Base-by-base conservation (phyloP, 2,888 invertebrate genomes). In the Pyrrhia umbra region DNA sequence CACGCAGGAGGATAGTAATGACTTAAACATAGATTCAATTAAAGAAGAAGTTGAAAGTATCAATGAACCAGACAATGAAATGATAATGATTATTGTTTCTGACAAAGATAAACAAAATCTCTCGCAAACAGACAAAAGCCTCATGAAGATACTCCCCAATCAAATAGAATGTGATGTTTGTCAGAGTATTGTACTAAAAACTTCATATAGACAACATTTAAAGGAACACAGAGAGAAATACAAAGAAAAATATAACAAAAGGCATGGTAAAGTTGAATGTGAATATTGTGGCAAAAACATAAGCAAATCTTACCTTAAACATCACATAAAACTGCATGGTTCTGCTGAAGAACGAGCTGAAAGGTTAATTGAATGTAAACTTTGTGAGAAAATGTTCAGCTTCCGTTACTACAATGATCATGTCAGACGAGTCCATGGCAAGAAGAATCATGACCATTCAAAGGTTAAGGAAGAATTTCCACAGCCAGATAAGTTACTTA, bases 191-290 rank as follows among this genome's bases (percentile, higher is more conserved):
- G 51, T 84, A 15, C 45, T 47, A 18, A 75, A 52, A 63, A 62
- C 37, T 30, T 30, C 49, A 1, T 82, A 83, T 25, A 61, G 55
- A 49, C 51, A 50, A 30, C 84, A 85, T 54, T 40, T 85, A 18
- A 68, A 68, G 54, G 45, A 72, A 16, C 84, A 85, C 37, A 75
- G 68, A 67, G 61, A 78, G 6, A 67, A 73, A 18, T 82, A 75
- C 43, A 72, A 72, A 15, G 46, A 69, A 1, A 80, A 72, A 52
- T 25, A 18, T 15, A 16, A 63, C 0, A 80, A 68, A 51, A 73
- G 46, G 25, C 56, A 68, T 40, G 39, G 51, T 10, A 87, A 85
- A 79, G 62, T 81, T 1, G 66, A 82, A 58, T 87, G 87, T 72
- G 58, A 76, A 51, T 25, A 82, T 25, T 87, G 87, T 52, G 51